These are phyloP conservation scores for Rissa tridactyla DNA, from an alignment of 2,113 vertebrate genomes.

Conservation along the genomic window DNA sequence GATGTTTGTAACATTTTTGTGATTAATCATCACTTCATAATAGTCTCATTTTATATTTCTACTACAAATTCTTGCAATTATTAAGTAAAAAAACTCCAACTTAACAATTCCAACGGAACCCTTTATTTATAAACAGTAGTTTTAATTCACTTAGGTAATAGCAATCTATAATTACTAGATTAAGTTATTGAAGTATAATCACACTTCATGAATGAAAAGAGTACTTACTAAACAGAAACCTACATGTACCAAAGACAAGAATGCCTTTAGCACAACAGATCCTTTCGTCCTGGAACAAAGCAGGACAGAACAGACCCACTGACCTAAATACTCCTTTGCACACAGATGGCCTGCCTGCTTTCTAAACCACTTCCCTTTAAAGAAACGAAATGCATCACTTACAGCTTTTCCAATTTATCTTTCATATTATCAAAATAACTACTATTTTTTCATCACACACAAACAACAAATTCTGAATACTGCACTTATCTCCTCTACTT, in stretches of 20 bases:
- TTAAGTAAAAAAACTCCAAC: neutral
- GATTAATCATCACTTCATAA: neutral
- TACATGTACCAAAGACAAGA: neutral
- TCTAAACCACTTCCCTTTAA: neutral
- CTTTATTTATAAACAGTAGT: neutral
- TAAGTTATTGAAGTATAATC: neutral
- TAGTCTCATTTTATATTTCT: neutral
- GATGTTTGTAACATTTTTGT: neutral
- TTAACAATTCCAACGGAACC: neutral
- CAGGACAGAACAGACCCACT: conserved; percentile 56
- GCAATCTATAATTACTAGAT: neutral
- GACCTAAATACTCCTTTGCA: conserved; percentile 60
- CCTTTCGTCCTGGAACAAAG: neutral
- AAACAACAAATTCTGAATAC: neutral
- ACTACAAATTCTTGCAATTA: neutral
- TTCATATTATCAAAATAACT: neutral
- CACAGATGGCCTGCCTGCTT: conserved; percentile 41
- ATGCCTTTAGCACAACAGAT: conserved; percentile 23
- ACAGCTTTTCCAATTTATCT: neutral
- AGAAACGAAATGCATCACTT: neutral
- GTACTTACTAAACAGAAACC: conserved; percentile 1
- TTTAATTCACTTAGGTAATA: neutral
- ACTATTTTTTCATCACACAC: neutral
- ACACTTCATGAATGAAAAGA: neutral
- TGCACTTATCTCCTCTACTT: neutral